A percentile compares a stretch with the other conserved stretches of the same genome.
Conservation (phyloP, 2,888 invertebrate species). For the Dione juno region DNA sequence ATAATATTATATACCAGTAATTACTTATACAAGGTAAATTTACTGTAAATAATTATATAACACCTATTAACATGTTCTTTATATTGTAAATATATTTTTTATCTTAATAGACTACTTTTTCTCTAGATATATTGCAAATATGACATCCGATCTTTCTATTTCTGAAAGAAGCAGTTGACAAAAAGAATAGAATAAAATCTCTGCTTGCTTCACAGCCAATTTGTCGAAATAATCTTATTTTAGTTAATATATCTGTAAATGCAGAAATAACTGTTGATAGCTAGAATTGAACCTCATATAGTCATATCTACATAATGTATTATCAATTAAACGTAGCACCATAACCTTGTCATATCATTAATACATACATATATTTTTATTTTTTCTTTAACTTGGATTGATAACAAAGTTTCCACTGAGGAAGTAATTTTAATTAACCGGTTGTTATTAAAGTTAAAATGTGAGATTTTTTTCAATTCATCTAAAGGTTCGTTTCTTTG, state of each 20-base stretch:
- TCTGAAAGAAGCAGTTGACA: too few relatives aligned
- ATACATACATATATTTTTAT: background rate
- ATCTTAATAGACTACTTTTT: background rate
- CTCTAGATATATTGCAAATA: too few relatives aligned
- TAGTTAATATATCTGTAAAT: too few relatives aligned
- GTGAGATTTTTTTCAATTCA: background rate
- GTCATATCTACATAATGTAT: too few relatives aligned
- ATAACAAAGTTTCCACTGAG: background rate
- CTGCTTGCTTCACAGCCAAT: too few relatives aligned
- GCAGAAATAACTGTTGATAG: too few relatives aligned
- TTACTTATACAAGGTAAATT: conserved; percentile 1
- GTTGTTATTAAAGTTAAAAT: background rate
- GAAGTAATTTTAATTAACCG: background rate
- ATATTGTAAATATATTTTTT: background rate
- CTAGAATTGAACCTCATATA: too few relatives aligned
- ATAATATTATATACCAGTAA: background rate
- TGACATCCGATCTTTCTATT: too few relatives aligned
- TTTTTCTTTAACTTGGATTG: background rate
- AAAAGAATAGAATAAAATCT: too few relatives aligned
- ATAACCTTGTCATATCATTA: background rate
- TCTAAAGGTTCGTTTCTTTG: background rate
- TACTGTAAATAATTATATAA: background rate
- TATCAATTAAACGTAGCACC: background rate
- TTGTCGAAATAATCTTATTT: too few relatives aligned
- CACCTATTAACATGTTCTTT: background rate